Evolutionary conservation across 2,888 invertebrate species (phyloP).

Genomic region (Xanthorhoe spadicearia): DNA sequence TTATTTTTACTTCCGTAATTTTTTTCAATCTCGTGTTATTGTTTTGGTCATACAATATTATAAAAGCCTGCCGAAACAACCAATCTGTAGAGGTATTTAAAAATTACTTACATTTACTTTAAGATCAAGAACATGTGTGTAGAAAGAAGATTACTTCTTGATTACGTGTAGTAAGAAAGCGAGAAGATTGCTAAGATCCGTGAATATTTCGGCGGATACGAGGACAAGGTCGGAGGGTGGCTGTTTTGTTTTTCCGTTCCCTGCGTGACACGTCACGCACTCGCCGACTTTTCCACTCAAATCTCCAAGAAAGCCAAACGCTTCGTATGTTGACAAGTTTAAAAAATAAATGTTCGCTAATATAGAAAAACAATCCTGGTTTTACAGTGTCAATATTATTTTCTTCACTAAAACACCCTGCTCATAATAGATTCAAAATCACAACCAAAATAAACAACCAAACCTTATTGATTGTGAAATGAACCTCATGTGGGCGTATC

Average conservation of each 20-base stretch:
- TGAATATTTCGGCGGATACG: conserved; percentile 26
- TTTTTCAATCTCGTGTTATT: too few relatives aligned
- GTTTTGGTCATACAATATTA: too few relatives aligned
- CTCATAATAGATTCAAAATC: background rate
- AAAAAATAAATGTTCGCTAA: conserved; percentile 1
- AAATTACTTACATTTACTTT: too few relatives aligned
- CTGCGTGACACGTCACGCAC: conserved; percentile 31
- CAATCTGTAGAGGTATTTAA: too few relatives aligned
- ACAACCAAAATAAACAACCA: background rate
- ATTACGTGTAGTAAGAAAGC: conserved; percentile 34
- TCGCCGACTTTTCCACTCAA: conserved; percentile 21
- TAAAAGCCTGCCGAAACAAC: too few relatives aligned
- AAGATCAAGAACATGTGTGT: background rate
- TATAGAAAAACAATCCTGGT: background rate
- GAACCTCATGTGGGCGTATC: background rate
- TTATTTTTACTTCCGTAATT: too few relatives aligned
- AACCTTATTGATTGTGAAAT: background rate
- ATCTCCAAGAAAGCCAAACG: conserved; percentile 18
- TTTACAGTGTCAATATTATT: background rate
- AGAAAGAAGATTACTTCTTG: conserved; percentile 34
- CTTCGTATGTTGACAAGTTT: conserved; percentile 18
- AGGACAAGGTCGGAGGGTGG: conserved; percentile 40
- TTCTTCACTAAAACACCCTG: too few relatives aligned
- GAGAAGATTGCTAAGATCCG: conserved; percentile 25
- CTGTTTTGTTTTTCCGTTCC: conserved; percentile 39